Base-by-base conservation (phyloP, 1,140 invertebrate genomes). In the Drosophila sucinea region DNA sequence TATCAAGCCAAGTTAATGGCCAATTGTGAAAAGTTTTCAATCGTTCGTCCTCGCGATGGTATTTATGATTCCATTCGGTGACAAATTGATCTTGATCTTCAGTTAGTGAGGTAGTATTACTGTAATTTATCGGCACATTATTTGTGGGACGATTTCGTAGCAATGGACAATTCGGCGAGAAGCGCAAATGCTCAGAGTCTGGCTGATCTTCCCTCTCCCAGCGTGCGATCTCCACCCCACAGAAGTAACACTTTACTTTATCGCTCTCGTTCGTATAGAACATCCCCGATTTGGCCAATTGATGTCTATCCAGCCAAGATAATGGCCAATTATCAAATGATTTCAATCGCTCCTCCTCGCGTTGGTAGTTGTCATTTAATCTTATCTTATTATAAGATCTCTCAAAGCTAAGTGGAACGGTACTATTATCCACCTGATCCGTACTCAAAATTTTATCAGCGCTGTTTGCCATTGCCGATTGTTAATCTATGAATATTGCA, bases 141-240 rank as follows among this genome's bases (percentile, higher is more conserved):
- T 94, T 94, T 51, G 94, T 94, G 11, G 93, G 92, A n/a, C 93
- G 83, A 17, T 94, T 93, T 3, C 93, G 91, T 29, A 97, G 90
- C 81, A 97, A 95, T 1, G 96, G 95, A 90, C 97, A 98, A 56
- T 95, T 94, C 1, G 95, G 95, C 8, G 95, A 95, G 95, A 96
- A 97, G 32, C 95, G 93, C 57, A 94, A 93, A 92, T 98, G 98
- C 90, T 98, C 97, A 7, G 93, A 93, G 81, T 95, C 94, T 0
- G 97, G 96, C 81, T 96, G 94, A 93, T 98, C 97, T 6, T 95
- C 95, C 65, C 93, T 92, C 68, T 95, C 94, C 97, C 97, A 98
- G 66, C 94, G 92, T 70, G 95, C 95, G 54, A 98, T 95, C 91
- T 97, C 96, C 10, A 97, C 95, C 41, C 95, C 94, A 91, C 97